These are phyloP conservation scores for Subacronicta megacephala DNA, from an alignment of 2,888 invertebrate species.

Conservation along the genomic window DNA sequence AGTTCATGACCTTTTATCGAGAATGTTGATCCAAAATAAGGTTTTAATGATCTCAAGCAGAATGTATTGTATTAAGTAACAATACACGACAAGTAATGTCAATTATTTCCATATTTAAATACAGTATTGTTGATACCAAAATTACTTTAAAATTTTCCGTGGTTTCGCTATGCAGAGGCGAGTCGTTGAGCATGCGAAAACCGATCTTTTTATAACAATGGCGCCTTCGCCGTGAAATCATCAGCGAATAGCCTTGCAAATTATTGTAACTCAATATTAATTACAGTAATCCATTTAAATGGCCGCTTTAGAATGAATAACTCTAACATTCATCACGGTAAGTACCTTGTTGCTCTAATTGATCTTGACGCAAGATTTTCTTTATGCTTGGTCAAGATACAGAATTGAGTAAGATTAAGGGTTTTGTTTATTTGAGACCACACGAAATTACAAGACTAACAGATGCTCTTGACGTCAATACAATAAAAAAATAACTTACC, in stretches of 20 bases:
- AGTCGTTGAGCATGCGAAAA: constrained; percentile 32
- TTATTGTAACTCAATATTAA: constrained; percentile 45
- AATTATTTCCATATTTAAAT: constrained; percentile 14
- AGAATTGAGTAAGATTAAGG: not conserved
- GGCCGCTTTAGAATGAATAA: constrained; percentile 36
- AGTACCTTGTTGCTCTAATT: constrained; percentile 21
- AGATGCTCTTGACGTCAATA: constrained; percentile 7
- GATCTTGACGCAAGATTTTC: not conserved
- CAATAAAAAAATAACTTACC: not conserved
- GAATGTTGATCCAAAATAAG: not conserved
- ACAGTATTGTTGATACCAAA: constrained; percentile 16
- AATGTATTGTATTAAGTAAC: not conserved
- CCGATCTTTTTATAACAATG: constrained; percentile 39
- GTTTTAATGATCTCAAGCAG: not conserved
- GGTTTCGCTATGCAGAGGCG: constrained; percentile 9
- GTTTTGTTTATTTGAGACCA: constrained; percentile 15
- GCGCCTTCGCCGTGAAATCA: constrained; percentile 40
- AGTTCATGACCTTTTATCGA: constrained; percentile 34
- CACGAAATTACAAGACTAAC: not conserved
- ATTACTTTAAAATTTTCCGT: constrained; percentile 21
- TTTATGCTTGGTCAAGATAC: not conserved
- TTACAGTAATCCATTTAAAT: constrained; percentile 40
- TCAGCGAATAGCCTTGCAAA: constrained; percentile 31
- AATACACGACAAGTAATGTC: constrained; percentile 4
- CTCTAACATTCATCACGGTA: constrained; percentile 31